Conservation (phyloP, 2,888 invertebrate genomes). For the Eupithecia vulgata region DNA sequence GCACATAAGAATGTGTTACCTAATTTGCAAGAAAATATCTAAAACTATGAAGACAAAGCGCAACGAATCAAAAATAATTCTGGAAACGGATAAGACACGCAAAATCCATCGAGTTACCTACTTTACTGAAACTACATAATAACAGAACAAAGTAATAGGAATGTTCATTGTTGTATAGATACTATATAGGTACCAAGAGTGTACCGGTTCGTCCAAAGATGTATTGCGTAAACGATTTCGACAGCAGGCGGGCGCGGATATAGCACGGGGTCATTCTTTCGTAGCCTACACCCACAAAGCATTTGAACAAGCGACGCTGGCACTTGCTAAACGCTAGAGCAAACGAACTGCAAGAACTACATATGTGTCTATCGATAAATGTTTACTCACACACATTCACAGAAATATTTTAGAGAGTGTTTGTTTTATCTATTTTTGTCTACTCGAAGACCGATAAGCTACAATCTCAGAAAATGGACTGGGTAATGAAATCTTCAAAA, state of each 20-base stretch:
- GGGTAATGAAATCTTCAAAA: background rate
- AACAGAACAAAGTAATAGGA: constrained; percentile 46
- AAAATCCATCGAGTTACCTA: background rate
- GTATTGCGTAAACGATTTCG: constrained; percentile 77
- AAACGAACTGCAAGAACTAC: constrained; percentile 62
- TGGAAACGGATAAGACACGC: background rate
- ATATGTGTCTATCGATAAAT: constrained; percentile 56
- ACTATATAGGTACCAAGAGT: constrained; percentile 52
- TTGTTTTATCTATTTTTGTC: background rate
- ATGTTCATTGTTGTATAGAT: constrained; percentile 55
- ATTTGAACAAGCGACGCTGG: constrained; percentile 67
- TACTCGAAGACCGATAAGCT: background rate
- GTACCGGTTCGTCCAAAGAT: constrained; percentile 70
- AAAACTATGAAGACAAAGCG: background rate
- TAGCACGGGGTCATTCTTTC: constrained; percentile 80
- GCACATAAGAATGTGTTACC: background rate
- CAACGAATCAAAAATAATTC: constrained; percentile 2
- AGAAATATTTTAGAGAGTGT: constrained; percentile 14
- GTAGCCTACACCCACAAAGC: constrained; percentile 71
- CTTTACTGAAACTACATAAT: constrained; percentile 26
- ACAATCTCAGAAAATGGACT: background rate
- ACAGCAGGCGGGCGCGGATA: constrained; percentile 70
- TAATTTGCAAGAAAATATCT: background rate
- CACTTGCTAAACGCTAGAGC: constrained; percentile 70
- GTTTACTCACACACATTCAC: constrained; percentile 49